These are phyloP conservation scores for Drosophila bipectinata DNA, from an alignment of 1,140 invertebrate genomes.

Conservation along the genomic window DNA sequence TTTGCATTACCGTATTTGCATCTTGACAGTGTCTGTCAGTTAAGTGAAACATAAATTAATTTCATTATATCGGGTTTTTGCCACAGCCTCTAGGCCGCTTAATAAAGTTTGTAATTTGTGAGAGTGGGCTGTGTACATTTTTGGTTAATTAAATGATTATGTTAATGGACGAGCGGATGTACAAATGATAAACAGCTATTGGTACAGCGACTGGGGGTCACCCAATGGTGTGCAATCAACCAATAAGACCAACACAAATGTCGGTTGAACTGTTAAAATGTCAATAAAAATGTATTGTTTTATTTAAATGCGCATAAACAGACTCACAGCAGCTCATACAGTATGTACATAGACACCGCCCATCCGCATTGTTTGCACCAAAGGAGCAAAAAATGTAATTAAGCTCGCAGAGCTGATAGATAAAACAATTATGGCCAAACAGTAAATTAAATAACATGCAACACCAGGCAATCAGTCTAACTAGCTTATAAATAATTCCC, in stretches of 20 bases:
- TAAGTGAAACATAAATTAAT: slow-evolving; percentile 79
- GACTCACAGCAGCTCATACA: slow-evolving; percentile 6
- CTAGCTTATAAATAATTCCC: slow-evolving; percentile 47
- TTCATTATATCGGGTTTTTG: slow-evolving; percentile 26
- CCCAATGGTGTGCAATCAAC: slow-evolving; percentile 68
- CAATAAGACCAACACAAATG: slow-evolving; percentile 75
- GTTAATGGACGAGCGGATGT: slow-evolving; percentile 81
- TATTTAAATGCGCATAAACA: slow-evolving; percentile 62
- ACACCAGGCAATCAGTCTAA: slow-evolving; percentile 67
- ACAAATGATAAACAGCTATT: slow-evolving; percentile 60
- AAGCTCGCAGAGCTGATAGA: slow-evolving; percentile 67
- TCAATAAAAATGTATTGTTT: slow-evolving; percentile 80
- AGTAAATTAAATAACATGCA: slow-evolving; percentile 72
- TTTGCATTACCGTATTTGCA: slow-evolving; percentile 67
- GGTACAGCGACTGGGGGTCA: slow-evolving; percentile 24
- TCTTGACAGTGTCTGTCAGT: slow-evolving; percentile 80
- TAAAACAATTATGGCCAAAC: slow-evolving; percentile 76
- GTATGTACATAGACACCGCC: slow-evolving; percentile 2
- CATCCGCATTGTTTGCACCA: slow-evolving; percentile 40
- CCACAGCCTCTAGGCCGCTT: slow-evolving; percentile 24
- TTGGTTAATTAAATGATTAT: slow-evolving; percentile 82
- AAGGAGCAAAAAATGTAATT: slow-evolving; percentile 61
- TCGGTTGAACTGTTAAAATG: slow-evolving; percentile 78
- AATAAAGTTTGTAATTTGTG: slow-evolving; percentile 61
- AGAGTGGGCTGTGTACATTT: slow-evolving; percentile 51